A percentile compares a stretch with the other conserved stretches of the same genome.
phyloP scores from a whole-genome alignment of 1,140 invertebrate genomes.

The Euglossa dilemma region DNA sequence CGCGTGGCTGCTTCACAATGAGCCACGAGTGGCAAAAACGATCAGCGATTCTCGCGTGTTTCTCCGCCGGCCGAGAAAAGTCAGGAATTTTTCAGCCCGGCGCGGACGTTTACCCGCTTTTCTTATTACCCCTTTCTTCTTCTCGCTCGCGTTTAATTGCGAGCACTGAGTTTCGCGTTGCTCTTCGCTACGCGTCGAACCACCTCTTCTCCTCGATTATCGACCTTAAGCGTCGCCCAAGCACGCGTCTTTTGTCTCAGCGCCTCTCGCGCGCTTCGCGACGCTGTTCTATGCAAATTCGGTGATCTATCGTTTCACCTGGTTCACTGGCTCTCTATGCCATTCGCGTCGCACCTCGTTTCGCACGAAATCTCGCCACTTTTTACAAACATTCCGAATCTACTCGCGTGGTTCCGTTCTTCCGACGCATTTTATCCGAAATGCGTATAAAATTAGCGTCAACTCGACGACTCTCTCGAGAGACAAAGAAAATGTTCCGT shows the following conservation, averaged over 20 bases:
- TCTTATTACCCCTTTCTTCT: too few relatives aligned
- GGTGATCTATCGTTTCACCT: neutral
- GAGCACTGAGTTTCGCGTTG: too few relatives aligned
- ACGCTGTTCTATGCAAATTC: neutral
- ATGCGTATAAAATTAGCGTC: too few relatives aligned
- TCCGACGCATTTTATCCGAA: too few relatives aligned
- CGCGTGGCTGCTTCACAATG: constrained; percentile 21
- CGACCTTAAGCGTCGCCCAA: neutral
- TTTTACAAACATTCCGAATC: too few relatives aligned
- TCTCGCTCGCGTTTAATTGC: too few relatives aligned
- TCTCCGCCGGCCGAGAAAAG: neutral
- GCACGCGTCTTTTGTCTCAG: neutral
- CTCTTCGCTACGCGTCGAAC: neutral
- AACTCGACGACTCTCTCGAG: too few relatives aligned
- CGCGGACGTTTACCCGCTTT: neutral
- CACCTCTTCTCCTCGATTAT: neutral
- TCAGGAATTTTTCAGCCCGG: neutral
- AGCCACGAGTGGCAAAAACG: constrained; percentile 29
- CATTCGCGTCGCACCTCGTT: too few relatives aligned
- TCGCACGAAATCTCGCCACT: too few relatives aligned
- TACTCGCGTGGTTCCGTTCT: too few relatives aligned
- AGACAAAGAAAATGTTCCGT: too few relatives aligned
- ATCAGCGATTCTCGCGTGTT: constrained; percentile 6
- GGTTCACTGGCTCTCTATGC: neutral
- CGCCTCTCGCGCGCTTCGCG: neutral